A percentile compares a stretch with the other conserved stretches of the same genome.
phyloP scores from a whole-genome alignment of 2,113 vertebrate species.

The Esox niger region DNA sequence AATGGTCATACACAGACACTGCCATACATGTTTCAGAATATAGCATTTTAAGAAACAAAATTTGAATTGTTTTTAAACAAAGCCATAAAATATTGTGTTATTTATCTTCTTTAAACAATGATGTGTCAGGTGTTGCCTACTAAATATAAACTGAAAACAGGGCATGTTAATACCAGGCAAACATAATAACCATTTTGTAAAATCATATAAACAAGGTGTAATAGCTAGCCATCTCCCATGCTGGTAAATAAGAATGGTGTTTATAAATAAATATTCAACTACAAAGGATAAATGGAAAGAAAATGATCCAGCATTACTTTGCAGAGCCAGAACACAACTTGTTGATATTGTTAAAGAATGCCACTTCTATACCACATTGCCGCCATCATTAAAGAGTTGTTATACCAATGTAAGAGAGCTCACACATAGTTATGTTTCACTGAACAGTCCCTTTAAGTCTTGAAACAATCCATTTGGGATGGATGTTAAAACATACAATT shows the following conservation, averaged over 20 bases:
- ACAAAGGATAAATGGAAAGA: conserved; percentile 42
- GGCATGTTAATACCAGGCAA: conserved; percentile 25
- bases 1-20: conserved; percentile 68
- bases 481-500: conserved; percentile 22
- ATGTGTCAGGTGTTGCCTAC: conserved; percentile 24
- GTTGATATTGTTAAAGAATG: background rate
- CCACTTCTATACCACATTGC: background rate
- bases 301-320: conserved; percentile 34
- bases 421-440: background rate
- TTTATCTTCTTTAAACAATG: conserved; percentile 32
- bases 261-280: conserved; percentile 25
- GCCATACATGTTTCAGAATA: conserved; percentile 63
- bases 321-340: background rate
- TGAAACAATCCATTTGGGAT: background rate
- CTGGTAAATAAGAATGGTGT: conserved; percentile 24
- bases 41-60: conserved; percentile 53
- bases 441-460: background rate
- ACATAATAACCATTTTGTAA: conserved; percentile 3
- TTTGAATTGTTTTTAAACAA: conserved; percentile 33
- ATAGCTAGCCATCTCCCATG: background rate
- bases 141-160: conserved; percentile 33
- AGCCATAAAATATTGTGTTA: conserved; percentile 45
- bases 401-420: too few species aligned
- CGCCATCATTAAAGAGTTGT: background rate
- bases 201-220: conserved; percentile 16